A percentile compares a stretch with the other conserved stretches of the same genome.
Evolutionary conservation across 2,797 vertebrate species (phyloP).

Genomic region (Numenius phaeopus): DNA sequence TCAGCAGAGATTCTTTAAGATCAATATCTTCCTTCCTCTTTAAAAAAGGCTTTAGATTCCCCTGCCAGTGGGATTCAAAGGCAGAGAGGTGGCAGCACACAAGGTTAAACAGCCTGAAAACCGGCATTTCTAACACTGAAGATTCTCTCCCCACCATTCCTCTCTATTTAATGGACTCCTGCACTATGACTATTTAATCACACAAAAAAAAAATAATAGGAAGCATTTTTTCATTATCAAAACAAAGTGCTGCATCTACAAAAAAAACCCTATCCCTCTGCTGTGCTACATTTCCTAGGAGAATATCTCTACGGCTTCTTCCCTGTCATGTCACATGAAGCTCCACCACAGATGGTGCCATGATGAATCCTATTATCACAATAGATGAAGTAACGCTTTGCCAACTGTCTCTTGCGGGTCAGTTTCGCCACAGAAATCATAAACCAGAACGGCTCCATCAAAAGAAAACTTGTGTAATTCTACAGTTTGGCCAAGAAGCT

Average conservation of each 20-base stretch:
- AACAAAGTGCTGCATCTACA: not conserved
- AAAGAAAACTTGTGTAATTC: not conserved
- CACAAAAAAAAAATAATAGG: not conserved
- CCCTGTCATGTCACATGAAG: not conserved
- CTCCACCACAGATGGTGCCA: not conserved
- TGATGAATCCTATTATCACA: slow-evolving; percentile 14
- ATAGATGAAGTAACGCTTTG: not conserved
- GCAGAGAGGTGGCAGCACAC: not conserved
- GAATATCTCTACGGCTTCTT: not conserved
- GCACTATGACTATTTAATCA: not conserved
- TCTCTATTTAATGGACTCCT: not conserved
- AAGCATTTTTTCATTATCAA: not conserved
- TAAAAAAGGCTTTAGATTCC: not conserved
- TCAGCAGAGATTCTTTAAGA: not conserved
- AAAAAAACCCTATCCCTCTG: not conserved
- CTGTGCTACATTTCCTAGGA: not conserved
- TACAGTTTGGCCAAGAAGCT: not conserved
- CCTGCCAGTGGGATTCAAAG: not conserved
- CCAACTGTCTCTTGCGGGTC: slow-evolving; percentile 6
- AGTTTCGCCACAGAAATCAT: not conserved
- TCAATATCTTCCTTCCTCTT: not conserved
- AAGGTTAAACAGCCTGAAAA: not conserved
- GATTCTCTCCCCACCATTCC: not conserved
- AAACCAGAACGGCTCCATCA: not conserved
- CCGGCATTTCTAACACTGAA: not conserved